phyloP scores from a whole-genome alignment of 2,797 vertebrate species.

The Sebastolobus altivelis region DNA sequence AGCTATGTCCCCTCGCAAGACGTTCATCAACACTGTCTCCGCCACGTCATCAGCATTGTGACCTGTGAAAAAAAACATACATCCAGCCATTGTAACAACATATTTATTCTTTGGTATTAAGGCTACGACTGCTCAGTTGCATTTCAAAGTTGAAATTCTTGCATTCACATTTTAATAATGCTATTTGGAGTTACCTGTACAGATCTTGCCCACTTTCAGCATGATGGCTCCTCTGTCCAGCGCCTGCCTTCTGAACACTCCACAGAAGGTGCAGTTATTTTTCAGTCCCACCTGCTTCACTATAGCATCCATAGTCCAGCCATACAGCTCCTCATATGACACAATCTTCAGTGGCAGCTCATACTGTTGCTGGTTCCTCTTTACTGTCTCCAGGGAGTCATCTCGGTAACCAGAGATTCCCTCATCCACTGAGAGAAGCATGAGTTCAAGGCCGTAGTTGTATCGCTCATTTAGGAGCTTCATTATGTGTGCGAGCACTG shows the following conservation, averaged over 20 bases:
- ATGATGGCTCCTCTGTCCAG: slow-evolving; percentile 89
- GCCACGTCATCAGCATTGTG: slow-evolving; percentile 93
- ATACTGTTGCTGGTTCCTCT: slow-evolving; percentile 88
- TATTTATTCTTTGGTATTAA: background rate
- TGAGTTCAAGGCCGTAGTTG: slow-evolving; percentile 84
- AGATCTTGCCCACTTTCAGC: slow-evolving; percentile 91
- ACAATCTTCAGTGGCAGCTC: slow-evolving; percentile 90
- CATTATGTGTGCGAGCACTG: slow-evolving; percentile 91
- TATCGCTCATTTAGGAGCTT: slow-evolving; percentile 87
- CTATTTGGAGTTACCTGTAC: slow-evolving; percentile 82
- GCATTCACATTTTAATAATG: background rate
- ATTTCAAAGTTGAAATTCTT: background rate
- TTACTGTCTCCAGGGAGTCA: slow-evolving; percentile 90
- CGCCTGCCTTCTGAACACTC: slow-evolving; percentile 90
- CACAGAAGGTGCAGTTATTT: slow-evolving; percentile 94
- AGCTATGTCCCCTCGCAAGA: slow-evolving; percentile 90
- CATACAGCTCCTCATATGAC: slow-evolving; percentile 90
- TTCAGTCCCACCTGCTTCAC: slow-evolving; percentile 89
- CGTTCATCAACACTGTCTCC: slow-evolving; percentile 93
- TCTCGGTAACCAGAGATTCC: slow-evolving; percentile 92
- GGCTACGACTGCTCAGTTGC: background rate
- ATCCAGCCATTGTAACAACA: background rate
- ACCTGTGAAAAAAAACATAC: slow-evolving; percentile 71
- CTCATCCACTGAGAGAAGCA: slow-evolving; percentile 90
- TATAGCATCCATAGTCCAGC: slow-evolving; percentile 93